Conservation (phyloP, 2,113 vertebrate genomes). For the rat (Rattus norvegicus) region GRCr8 NC_086019.1:45548001-45548500, state of each 20-base stretch:
- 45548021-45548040: neutral
- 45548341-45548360: neutral
- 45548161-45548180: neutral
- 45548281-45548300: neutral
- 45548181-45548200: neutral
- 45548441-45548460: neutral
- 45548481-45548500: neutral
- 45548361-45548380: neutral
- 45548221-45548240: neutral
- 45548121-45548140: neutral
- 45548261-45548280: neutral
- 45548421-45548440: neutral
- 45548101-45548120: neutral
- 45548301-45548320: neutral
- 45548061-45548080: neutral
- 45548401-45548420: neutral
- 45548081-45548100: neutral
- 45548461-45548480: neutral
- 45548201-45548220: neutral
- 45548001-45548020: neutral
- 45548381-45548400: neutral
- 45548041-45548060: neutral
- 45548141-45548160: neutral
- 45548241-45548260: neutral
- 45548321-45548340: neutral